Percentiles rank a stretch among this genome's conserved stretches.
Conservation (phyloP, 1,140 invertebrate species). For the Bombus difficillimus region DNA sequence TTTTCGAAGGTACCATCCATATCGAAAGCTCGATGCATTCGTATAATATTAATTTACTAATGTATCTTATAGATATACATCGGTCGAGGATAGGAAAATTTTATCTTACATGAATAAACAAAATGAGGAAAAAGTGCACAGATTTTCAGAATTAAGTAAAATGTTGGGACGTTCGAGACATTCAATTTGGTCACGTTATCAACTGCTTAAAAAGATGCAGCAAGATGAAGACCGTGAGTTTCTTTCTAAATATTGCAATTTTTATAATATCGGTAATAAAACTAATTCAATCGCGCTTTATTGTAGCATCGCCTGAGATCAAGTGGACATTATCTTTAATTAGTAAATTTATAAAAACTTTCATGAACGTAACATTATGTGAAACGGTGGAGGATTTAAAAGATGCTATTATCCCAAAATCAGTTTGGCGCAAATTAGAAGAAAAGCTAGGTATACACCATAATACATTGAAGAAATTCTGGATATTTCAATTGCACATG, state of each 20-base stretch:
- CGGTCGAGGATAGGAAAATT: conserved; percentile 65
- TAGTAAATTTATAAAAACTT: conserved; percentile 63
- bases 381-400: conserved; percentile 73
- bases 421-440: conserved; percentile 73
- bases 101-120: conserved; percentile 42
- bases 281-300: conserved; percentile 2
- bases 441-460: conserved; percentile 65
- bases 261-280: neutral
- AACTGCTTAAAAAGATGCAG: conserved; percentile 33
- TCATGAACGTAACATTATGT: conserved; percentile 65
- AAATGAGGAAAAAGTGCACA: neutral
- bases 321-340: conserved; percentile 49
- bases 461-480: conserved; percentile 64
- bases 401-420: conserved; percentile 64
- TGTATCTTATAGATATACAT: conserved; percentile 50
- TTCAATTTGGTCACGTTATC: conserved; percentile 63
- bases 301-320: conserved; percentile 29
- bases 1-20: conserved; percentile 46
- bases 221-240: conserved; percentile 1
- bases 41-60: neutral
- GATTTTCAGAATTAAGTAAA: conserved; percentile 56
- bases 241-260: neutral
- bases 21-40: conserved; percentile 8
- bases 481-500: conserved; percentile 73
- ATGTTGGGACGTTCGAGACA: conserved; percentile 56